Base-by-base conservation (phyloP, 1,140 invertebrate genomes). In the Stegodyphus dumicola region DNA sequence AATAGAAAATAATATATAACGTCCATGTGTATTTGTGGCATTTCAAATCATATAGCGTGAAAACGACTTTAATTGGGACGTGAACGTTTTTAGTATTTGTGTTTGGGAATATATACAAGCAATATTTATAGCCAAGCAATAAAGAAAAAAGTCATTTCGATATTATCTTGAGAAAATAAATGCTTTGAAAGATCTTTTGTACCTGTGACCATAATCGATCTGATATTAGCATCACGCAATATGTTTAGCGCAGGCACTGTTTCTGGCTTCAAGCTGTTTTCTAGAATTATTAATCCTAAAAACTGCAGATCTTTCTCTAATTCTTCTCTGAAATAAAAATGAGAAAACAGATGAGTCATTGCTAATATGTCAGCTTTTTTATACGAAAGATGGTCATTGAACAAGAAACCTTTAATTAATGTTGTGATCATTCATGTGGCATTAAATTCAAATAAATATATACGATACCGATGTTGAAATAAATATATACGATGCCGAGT, bases 131-230 rank as follows among this genome's bases (percentile, higher is more conserved):
- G 33, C 33, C 33, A 33, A 33, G 3, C 33, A 33, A 33, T 33
- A 33, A 64, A 13, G 0, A 10, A 64, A 64, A 64, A 10, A 7
- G 5, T 11, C 60, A 7, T 64, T 13, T 13, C 0, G n/a, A 9
- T 64, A 64, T 64, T 33, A 1, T 64, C 11, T 51, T 49, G 5
- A 7, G 11, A 49, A 7, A 15, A 15, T 17, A 9, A 49, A 73
- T 51, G 6, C 70, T 10, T 9, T 73, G 9, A 49, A 13, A 15
- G 10, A 7, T 53, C 10, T 51, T 73, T 15, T 56, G 54, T 78
- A 86, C 85, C 96, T 78, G 98, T 99, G n/a, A 99, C 95, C 98
- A 99, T 99, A 6, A 98, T 93, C 5, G 95, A 94, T 85, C 96
- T 94, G 86, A 99, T 95, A 85, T 95, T 92, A 1, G 97, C 97